A percentile compares a stretch with the other conserved stretches of the same genome.
phyloP scores from a whole-genome alignment of 2,797 vertebrate species.

The Dipus sagitta region DNA sequence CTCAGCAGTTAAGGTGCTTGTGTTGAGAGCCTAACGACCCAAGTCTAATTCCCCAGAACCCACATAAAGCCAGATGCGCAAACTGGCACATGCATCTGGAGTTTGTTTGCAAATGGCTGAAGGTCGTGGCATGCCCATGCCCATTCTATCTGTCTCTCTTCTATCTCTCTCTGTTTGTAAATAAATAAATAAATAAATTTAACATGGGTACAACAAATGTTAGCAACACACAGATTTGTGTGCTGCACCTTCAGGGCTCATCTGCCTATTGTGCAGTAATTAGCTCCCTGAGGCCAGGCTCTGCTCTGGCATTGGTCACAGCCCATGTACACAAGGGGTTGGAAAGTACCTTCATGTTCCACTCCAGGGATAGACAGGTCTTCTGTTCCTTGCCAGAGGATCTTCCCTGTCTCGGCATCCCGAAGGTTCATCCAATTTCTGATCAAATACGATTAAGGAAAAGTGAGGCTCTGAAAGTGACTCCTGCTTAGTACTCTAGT shows the following conservation, averaged over 20 bases:
- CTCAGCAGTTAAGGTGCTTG: no score
- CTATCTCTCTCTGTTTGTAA: no score
- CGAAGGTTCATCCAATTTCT: slow-evolving; percentile 99
- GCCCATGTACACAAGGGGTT: slow-evolving; percentile 21
- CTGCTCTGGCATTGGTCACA: neutral
- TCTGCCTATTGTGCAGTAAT: neutral
- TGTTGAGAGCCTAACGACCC: no score
- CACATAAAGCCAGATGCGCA: no score
- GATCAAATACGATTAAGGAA: slow-evolving; percentile 86
- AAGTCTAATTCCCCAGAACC: no score
- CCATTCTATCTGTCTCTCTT: no score
- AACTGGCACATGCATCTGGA: no score
- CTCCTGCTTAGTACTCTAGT: neutral
- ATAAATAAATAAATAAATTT: neutral
- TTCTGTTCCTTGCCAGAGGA: slow-evolving; percentile 99
- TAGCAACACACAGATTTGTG: neutral
- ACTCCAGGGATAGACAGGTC: slow-evolving; percentile 98
- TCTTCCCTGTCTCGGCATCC: slow-evolving; percentile 98
- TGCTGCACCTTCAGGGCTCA: neutral
- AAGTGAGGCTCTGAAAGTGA: slow-evolving; percentile 41
- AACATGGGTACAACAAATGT: neutral
- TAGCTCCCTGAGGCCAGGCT: neutral
- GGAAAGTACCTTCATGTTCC: slow-evolving; percentile 96
- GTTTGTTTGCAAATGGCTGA: no score
- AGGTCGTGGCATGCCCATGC: no score